Evolutionary conservation across 2,888 invertebrate species (phyloP).

Genomic region (Sclerodermus sp.): DNA sequence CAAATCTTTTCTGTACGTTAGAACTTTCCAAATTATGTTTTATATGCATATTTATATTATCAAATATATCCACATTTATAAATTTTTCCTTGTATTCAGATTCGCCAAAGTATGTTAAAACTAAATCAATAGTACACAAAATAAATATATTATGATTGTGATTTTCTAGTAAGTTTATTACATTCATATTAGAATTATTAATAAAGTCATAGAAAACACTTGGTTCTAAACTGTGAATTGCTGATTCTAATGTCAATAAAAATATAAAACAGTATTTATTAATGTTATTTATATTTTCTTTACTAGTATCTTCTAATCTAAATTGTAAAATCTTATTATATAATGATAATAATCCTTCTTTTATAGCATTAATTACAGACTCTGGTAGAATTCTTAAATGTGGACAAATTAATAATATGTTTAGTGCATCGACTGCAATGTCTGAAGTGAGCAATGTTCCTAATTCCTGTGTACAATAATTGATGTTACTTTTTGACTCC

Average conservation of each 20-base stretch:
- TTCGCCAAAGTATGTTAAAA: conserved; percentile 31
- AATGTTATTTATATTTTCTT: conserved; percentile 11
- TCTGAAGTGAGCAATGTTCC: conserved; percentile 31
- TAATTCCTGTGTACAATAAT: conserved; percentile 33
- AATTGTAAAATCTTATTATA: conserved; percentile 33
- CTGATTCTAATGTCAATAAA: conserved; percentile 65
- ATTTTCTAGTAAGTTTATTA: conserved; percentile 31
- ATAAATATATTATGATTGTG: conserved; percentile 35
- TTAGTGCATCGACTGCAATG: conserved; percentile 34
- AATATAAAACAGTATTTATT: conserved; percentile 53
- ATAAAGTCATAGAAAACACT: conserved; percentile 59
- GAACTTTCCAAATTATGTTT: conserved; percentile 41
- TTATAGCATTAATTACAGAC: conserved; percentile 19
- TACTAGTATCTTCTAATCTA: background rate
- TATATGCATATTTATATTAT: conserved; percentile 25
- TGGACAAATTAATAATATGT: conserved; percentile 15
- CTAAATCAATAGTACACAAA: conserved; percentile 42
- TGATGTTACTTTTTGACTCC: conserved; percentile 40
- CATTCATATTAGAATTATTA: conserved; percentile 20
- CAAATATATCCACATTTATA: conserved; percentile 39
- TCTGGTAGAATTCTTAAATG: conserved; percentile 42
- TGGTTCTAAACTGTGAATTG: conserved; percentile 62
- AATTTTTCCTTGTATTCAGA: conserved; percentile 26
- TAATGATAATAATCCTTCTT: conserved; percentile 24
- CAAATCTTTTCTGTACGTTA: conserved; percentile 62